Evolutionary conservation across 2,888 invertebrate species (phyloP).

Genomic region (Lasioglossum oenotherae): DNA sequence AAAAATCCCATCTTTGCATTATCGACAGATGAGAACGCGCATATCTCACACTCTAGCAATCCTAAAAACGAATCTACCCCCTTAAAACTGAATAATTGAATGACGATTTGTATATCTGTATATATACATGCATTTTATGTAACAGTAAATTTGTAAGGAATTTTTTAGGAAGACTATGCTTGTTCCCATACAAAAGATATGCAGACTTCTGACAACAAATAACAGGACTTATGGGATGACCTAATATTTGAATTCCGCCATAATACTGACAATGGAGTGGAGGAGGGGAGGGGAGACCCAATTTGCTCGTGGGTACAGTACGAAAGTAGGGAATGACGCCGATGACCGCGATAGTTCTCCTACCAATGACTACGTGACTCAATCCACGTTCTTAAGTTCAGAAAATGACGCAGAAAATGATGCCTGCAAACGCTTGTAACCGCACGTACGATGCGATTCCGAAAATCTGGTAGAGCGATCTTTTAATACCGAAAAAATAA

Average conservation of each 20-base stretch:
- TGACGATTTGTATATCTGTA: too few relatives aligned
- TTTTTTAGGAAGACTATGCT: too few relatives aligned
- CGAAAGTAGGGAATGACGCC: conserved; percentile 6
- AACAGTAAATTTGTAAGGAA: too few relatives aligned
- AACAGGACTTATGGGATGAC: not conserved
- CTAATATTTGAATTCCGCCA: not conserved
- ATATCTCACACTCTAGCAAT: too few relatives aligned
- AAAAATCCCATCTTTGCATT: too few relatives aligned
- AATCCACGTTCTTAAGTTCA: conserved; percentile 8
- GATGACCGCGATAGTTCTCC: conserved; percentile 22
- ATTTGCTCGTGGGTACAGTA: not conserved
- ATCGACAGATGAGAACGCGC: too few relatives aligned
- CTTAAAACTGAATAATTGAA: not conserved
- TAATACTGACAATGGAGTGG: not conserved
- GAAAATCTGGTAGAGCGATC: not conserved
- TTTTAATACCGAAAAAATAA: not conserved
- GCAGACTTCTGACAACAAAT: not conserved
- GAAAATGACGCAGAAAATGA: not conserved
- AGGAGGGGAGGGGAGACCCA: conserved; percentile 4
- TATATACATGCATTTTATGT: too few relatives aligned
- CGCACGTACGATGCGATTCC: not conserved
- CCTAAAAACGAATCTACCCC: too few relatives aligned
- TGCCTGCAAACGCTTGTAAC: not conserved
- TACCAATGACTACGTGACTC: conserved; percentile 48
- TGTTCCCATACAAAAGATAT: too few relatives aligned